These are phyloP conservation scores for Oligia latruncula DNA, from an alignment of 2,888 invertebrate genomes.

Conservation along the genomic window DNA sequence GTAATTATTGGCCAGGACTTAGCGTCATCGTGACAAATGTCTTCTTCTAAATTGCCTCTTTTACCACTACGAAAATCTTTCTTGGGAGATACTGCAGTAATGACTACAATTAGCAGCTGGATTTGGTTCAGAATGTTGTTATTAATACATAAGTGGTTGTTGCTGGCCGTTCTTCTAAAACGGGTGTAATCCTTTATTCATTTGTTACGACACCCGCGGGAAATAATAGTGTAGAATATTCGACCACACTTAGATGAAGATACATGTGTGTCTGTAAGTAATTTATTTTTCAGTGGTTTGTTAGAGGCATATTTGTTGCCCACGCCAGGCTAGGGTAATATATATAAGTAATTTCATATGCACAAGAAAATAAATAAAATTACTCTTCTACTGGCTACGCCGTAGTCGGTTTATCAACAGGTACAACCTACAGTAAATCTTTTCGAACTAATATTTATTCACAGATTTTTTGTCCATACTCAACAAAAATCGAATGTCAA, in stretches of 20 bases:
- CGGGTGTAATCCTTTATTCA: constrained; percentile 57
- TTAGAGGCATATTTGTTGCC: constrained; percentile 11
- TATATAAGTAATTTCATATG: constrained; percentile 15
- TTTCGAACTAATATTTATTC: background rate
- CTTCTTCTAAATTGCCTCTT: constrained; percentile 8
- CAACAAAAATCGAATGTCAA: background rate
- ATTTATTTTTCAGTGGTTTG: constrained; percentile 43
- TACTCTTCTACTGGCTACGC: background rate
- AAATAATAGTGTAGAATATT: constrained; percentile 49
- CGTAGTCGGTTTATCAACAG: constrained; percentile 17
- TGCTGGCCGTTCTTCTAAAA: constrained; percentile 45
- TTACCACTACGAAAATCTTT: constrained; percentile 10
- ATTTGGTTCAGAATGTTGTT: constrained; percentile 30
- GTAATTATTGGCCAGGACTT: constrained; percentile 35
- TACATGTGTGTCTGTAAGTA: constrained; percentile 24
- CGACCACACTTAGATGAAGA: constrained; percentile 37
- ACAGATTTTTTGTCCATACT: background rate
- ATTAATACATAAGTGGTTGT: constrained; percentile 45
- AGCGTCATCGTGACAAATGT: constrained; percentile 38
- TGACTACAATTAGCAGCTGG: constrained; percentile 36
- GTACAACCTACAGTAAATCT: background rate
- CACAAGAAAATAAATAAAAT: constrained; percentile 18
- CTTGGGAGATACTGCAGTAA: constrained; percentile 26
- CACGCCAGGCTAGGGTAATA: background rate
- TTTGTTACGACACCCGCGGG: constrained; percentile 54